phyloP scores from a whole-genome alignment of 2,113 vertebrate genomes.

The Nyctereutes procyonoides region DNA sequence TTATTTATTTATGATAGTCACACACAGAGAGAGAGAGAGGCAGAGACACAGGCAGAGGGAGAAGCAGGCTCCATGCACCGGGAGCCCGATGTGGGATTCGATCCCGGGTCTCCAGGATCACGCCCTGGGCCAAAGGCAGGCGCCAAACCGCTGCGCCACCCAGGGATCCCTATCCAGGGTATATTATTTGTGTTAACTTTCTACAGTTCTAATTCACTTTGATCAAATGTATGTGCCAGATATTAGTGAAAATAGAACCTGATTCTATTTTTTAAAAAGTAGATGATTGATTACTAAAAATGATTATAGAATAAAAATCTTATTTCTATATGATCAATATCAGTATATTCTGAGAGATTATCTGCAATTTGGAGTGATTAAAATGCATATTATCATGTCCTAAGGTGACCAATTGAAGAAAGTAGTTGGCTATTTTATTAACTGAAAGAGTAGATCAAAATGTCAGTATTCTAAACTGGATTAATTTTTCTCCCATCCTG shows the following conservation, averaged over 20 bases:
- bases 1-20: no score
- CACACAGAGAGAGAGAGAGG: no score
- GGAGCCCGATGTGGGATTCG: no score
- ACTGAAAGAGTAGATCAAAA: not conserved
- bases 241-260: not conserved
- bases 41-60: no score
- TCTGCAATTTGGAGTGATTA: not conserved
- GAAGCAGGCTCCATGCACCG: no score
- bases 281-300: not conserved
- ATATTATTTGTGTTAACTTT: not conserved
- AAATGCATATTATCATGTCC: not conserved
- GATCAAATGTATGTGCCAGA: not conserved
- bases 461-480: not conserved
- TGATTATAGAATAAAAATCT: not conserved
- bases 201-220: not conserved
- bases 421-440: not conserved
- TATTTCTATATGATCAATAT: not conserved
- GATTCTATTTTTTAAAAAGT: not conserved
- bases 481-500: not conserved
- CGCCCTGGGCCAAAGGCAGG: no score
- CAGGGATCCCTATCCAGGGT: not conserved
- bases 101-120: no score
- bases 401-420: not conserved
- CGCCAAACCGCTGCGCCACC: no score
- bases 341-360: not conserved